Percentiles rank a stretch among this genome's conserved stretches.
Evolutionary conservation across 2,797 vertebrate genomes (phyloP).

Genomic region (Novumbra hubbsi): DNA sequence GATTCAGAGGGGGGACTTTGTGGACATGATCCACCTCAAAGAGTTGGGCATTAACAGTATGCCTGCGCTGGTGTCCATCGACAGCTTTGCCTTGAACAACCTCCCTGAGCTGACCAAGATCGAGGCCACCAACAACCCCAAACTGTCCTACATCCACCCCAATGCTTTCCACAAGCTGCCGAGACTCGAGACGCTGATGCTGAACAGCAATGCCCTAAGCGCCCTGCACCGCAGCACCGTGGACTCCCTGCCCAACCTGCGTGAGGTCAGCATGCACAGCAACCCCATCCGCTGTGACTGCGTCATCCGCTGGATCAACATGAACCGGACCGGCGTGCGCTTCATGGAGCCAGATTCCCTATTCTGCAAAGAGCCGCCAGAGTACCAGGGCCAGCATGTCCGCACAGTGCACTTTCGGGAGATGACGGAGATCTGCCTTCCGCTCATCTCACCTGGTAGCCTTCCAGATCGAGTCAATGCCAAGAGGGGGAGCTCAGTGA

Average conservation of each 20-base stretch:
- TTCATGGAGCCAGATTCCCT: slow-evolving; percentile 88
- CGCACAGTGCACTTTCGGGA: slow-evolving; percentile 84
- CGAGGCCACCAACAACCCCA: slow-evolving; percentile 87
- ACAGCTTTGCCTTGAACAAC: slow-evolving; percentile 84
- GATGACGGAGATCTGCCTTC: slow-evolving; percentile 89
- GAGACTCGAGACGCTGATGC: slow-evolving; percentile 83
- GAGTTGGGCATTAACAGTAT: slow-evolving; percentile 89
- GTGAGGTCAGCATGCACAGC: slow-evolving; percentile 86
- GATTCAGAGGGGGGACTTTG: slow-evolving; percentile 84
- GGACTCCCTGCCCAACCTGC: slow-evolving; percentile 83
- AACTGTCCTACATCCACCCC: slow-evolving; percentile 85
- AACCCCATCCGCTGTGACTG: slow-evolving; percentile 87
- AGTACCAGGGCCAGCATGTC: slow-evolving; percentile 85
- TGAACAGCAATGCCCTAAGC: slow-evolving; percentile 84
- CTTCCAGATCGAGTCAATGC: slow-evolving; percentile 77
- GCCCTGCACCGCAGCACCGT: slow-evolving; percentile 82
- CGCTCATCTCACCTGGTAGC: slow-evolving; percentile 84
- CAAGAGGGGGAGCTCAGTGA: slow-evolving; percentile 73
- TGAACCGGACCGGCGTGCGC: slow-evolving; percentile 85
- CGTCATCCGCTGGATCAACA: slow-evolving; percentile 87
- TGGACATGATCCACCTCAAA: slow-evolving; percentile 86
- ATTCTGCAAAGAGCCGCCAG: slow-evolving; percentile 84
- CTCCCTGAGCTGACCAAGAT: slow-evolving; percentile 88
- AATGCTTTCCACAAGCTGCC: slow-evolving; percentile 85
- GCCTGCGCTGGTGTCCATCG: slow-evolving; percentile 86